Evolutionary conservation across 2,113 vertebrate genomes (phyloP).

Genomic region (Ondatra zibethicus): DNA sequence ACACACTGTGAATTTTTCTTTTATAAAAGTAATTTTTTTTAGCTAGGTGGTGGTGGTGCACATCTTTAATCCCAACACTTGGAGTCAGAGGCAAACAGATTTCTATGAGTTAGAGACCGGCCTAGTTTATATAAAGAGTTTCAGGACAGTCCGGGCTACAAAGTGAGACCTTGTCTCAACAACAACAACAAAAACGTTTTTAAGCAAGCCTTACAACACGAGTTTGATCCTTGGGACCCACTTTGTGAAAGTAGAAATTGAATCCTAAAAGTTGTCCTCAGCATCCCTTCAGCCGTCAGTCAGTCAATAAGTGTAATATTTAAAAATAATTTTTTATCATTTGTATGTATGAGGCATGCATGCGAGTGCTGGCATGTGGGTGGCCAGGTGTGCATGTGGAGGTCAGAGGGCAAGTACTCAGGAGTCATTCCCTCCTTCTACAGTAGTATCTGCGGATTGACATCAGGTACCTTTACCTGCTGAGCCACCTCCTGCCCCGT

Average conservation of each 20-base stretch:
- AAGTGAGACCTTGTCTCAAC: not conserved
- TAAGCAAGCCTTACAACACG: not conserved
- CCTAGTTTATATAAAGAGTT: not conserved
- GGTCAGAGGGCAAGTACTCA: not conserved
- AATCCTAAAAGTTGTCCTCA: not conserved
- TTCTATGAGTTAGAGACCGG: not conserved
- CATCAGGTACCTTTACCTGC: not conserved
- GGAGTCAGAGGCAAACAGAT: not conserved
- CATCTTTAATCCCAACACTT: not conserved
- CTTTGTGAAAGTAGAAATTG: not conserved
- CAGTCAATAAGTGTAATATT: not conserved
- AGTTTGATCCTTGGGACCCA: not conserved
- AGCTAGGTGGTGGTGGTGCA: not conserved
- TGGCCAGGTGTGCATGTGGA: not conserved
- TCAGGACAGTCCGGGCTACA: not conserved
- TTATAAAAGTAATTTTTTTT: not conserved
- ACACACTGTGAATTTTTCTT: not conserved
- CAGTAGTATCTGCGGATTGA: not conserved
- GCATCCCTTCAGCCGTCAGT: not conserved
- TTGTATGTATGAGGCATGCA: not conserved
- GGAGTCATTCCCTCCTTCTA: not conserved
- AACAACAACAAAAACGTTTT: not conserved
- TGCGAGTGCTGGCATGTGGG: not conserved
- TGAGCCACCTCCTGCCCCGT: not conserved
- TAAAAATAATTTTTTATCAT: not conserved